Conservation (phyloP, 2,113 vertebrate species). For the Ia io region DNA sequence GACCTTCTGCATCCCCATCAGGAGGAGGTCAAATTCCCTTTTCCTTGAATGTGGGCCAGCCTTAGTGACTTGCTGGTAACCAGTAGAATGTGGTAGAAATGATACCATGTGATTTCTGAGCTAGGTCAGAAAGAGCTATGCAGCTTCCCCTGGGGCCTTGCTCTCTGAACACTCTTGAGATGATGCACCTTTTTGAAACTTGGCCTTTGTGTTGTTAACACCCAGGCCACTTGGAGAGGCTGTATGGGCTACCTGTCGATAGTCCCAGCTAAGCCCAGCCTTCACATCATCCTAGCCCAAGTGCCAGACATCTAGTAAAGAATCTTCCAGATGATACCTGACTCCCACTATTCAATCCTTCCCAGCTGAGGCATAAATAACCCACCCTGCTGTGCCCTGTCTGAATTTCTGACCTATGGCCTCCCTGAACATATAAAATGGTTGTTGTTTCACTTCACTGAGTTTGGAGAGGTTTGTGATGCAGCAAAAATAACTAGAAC, state of each 20-base stretch:
- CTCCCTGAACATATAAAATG: not conserved
- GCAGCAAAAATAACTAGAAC: not conserved
- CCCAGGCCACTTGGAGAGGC: not conserved
- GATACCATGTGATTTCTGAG: not conserved
- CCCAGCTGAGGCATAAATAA: not conserved
- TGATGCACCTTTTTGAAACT: not conserved
- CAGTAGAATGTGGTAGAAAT: not conserved
- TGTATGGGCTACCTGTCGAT: not conserved
- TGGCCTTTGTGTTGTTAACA: not conserved
- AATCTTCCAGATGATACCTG: not conserved
- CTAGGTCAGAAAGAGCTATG: not conserved
- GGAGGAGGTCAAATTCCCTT: not conserved
- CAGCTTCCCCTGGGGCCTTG: not conserved
- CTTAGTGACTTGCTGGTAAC: not conserved
- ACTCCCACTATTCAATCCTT: not conserved
- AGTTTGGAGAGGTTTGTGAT: not conserved
- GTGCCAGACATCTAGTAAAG: not conserved
- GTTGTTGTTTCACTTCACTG: not conserved
- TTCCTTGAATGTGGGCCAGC: not conserved
- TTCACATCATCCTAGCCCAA: not conserved
- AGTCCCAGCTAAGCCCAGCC: not conserved
- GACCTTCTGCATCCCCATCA: not conserved
- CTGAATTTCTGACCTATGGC: not conserved
- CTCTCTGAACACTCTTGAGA: not conserved
- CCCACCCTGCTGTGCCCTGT: not conserved